phyloP scores from a whole-genome alignment of 2,797 vertebrate species.

The Brachymystax lenok region DNA sequence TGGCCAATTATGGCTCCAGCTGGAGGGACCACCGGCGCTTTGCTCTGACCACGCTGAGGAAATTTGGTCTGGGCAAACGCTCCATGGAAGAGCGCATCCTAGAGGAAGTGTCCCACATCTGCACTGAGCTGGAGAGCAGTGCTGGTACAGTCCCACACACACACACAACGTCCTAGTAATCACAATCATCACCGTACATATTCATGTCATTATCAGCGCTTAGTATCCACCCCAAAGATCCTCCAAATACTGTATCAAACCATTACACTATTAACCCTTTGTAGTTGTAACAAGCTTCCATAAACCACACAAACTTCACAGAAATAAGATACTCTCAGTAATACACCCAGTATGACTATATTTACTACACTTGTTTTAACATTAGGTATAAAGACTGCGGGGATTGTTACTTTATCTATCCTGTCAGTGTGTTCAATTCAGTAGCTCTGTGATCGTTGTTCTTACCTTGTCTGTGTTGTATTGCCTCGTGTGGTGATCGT shows the following conservation, averaged over 20 bases:
- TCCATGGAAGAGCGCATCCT: slow-evolving; percentile 38
- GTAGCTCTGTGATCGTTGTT: not conserved
- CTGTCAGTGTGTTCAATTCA: not conserved
- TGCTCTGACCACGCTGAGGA: slow-evolving; percentile 33
- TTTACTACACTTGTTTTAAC: no score
- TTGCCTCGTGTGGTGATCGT: not conserved
- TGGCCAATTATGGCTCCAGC: slow-evolving; percentile 25
- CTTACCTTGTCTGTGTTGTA: not conserved
- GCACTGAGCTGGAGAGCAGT: slow-evolving; percentile 15
- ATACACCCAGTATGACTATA: no score
- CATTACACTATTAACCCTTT: no score
- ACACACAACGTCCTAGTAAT: not conserved
- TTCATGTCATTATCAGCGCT: not conserved
- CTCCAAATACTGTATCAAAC: no score
- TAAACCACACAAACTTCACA: no score
- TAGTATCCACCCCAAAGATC: no score
- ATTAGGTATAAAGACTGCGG: no score
- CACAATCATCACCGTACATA: not conserved
- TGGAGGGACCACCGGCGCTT: slow-evolving; percentile 38
- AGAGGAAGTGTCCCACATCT: slow-evolving; percentile 27
- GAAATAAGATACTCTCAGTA: no score
- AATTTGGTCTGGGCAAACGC: slow-evolving; percentile 37
- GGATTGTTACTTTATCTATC: no score
- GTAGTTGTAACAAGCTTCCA: no score
- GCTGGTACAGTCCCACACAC: slow-evolving; percentile 14